A percentile compares a stretch with the other conserved stretches of the same genome.
Conservation (phyloP, 2,113 vertebrate genomes). For the Scolopax mira region DNA sequence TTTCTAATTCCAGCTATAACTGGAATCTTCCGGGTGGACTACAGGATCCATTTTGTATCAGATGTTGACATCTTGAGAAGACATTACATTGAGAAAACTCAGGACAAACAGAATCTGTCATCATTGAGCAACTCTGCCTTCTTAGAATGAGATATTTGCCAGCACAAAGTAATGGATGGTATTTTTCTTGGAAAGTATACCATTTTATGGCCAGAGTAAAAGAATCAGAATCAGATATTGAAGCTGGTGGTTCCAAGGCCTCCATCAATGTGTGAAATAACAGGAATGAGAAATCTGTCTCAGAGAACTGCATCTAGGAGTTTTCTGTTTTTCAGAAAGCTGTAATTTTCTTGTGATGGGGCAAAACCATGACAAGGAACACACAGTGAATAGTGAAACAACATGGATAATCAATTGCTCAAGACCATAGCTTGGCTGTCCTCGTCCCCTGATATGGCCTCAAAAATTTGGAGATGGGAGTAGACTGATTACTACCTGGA, state of each 20-base stretch:
- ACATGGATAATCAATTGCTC: not conserved
- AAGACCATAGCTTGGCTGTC: not conserved
- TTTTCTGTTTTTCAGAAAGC: not conserved
- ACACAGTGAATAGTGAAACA: not conserved
- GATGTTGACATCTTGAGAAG: not conserved
- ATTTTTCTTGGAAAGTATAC: not conserved
- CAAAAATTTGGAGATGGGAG: not conserved
- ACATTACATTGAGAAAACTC: not conserved
- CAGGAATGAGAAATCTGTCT: not conserved
- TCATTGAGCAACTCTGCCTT: not conserved
- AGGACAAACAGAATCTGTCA: not conserved
- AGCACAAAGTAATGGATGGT: not conserved
- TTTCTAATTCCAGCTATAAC: not conserved
- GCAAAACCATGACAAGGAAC: not conserved
- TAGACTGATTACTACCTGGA: not conserved
- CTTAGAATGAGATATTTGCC: not conserved
- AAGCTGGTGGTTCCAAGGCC: not conserved
- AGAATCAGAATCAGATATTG: not conserved
- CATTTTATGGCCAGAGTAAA: not conserved
- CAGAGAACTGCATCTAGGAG: not conserved
- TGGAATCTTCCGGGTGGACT: not conserved
- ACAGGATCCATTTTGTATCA: not conserved
- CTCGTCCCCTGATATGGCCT: not conserved
- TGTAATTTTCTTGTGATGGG: not conserved
- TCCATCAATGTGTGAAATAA: not conserved